phyloP scores from a whole-genome alignment of 2,113 vertebrate species.

The Pongo abelii region DNA sequence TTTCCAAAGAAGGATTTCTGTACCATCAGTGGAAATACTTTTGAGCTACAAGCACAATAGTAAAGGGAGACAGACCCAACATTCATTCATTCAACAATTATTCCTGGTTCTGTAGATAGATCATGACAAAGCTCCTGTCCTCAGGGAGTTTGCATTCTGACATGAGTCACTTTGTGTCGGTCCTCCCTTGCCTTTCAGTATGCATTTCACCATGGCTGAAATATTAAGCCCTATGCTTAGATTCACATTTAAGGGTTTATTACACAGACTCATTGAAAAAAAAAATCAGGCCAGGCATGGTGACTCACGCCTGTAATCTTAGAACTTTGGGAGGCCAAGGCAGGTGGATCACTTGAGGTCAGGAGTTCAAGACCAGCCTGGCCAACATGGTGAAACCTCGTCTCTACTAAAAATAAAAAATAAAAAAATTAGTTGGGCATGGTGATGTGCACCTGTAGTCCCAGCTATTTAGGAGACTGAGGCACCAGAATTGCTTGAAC shows the following conservation, averaged over 20 bases:
- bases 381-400: too few relatives aligned
- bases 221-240: not conserved
- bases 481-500: too few relatives aligned
- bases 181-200: not conserved
- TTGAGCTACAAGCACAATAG: constrained; percentile 67
- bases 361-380: too few relatives aligned
- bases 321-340: too few relatives aligned
- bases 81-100: not conserved
- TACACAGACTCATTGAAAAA: not conserved
- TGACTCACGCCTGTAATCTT: too few relatives aligned
- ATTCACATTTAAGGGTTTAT: constrained; percentile 12
- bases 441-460: too few relatives aligned
- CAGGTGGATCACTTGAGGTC: too few relatives aligned
- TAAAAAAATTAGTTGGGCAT: too few relatives aligned
- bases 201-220: not conserved
- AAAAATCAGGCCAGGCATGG: not conserved
- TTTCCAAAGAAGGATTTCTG: constrained; percentile 63
- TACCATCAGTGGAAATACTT: constrained; percentile 50
- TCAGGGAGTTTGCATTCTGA: not conserved
- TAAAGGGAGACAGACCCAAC: constrained; percentile 69
- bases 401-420: too few relatives aligned
- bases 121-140: not conserved
- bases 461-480: too few relatives aligned
- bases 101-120: not conserved
- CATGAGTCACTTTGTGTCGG: not conserved